Evolutionary conservation across 2,113 vertebrate species (phyloP), one percentile per base, ranked within the genome.

Genomic region (Sander vitreus): DNA sequence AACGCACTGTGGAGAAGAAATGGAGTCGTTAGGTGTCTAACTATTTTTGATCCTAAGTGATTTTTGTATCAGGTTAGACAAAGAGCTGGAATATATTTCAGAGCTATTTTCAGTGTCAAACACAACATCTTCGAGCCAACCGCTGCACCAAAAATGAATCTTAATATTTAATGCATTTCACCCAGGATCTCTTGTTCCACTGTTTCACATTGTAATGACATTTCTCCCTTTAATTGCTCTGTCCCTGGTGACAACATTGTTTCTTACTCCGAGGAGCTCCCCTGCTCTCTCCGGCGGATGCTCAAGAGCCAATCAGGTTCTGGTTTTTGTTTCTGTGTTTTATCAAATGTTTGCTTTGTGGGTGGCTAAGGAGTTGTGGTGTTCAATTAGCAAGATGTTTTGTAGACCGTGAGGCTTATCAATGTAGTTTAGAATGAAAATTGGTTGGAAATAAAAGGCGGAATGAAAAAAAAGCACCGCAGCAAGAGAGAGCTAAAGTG

Each of bases 101-200:
- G 63, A 70, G 58, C 0, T 74, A 21, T 58, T 83, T 76, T 73
- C 43, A 57, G 25, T 5, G 47, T 65, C 63, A 54, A 58, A 65
- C 74, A 39, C 15, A 1, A 62, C 25, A 50, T 80, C 15, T 58
- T 67, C 4, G 12, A 50, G 8, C 30, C 19, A 74, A 47, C 78
- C 80, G 19, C 48, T 55, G 51, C 57, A 71, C 27, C 54, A 19
- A 75, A 53, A 57, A 58, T 69, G 73, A 66, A 69, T 83, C 36
- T 89, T 50, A 92, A 85, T 91, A 88, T 92, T 92, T 72, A 69
- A 88, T 82, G 73, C 53, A 70, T 63, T 76, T 73, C 43, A 70
- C 73, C 39, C 36, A 14, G 59, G 8, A 70, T 80, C 66, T 78
- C 74, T 85, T 45, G 81, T 60, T 8, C 43, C 59, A 64, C 21